Base-by-base conservation (phyloP, 2,797 vertebrate genomes). In the Distichodus sexfasciatus region DNA sequence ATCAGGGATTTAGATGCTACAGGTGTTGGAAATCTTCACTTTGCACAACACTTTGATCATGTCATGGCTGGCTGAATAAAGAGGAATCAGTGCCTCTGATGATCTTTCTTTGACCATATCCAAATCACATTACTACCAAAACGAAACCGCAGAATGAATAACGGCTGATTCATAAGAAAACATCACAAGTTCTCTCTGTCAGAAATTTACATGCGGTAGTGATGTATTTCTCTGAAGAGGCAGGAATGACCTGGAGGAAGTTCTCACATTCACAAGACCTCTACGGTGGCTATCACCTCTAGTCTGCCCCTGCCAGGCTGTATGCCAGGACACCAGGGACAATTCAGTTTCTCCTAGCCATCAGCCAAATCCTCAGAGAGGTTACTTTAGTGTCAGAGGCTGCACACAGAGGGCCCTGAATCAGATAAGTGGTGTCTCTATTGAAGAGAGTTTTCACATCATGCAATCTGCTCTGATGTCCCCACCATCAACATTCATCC, bases 291-390 rank as follows among this genome's bases (percentile, higher is more conserved):
- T 46, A 41, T 28, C 6, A 6, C 38, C 41, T 26, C 14, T 12
- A 50, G 24, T 9, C 6, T 3, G 28, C 29, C 23, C 26, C 8
- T 33, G 58, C 24, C 29, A 51, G 47, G 35, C 44, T 48, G 53
- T 17, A 3, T 36, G 59, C 46, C 43, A 38, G 47, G 33, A 67
- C 9, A 28, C 12, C 21, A 4, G 14, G 59, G 62, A 47, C 50
- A 43, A 61, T 60, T 40, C 36, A 46, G 36, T 14, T n/a, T 46
- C 31, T 23, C 33, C 17, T n/a, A 55, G 40, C 66, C 15, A 35
- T 14, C 55, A 14, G 67, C 24, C 35, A 50, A 69, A 61, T 61
- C 67, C 67, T 57, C 11, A 10, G 26, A 57, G 28, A 36, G 11
- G 38, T 12, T 24, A 24, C n/a, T 19, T 33, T 41, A 59, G 70